A percentile compares a stretch with the other conserved stretches of the same genome.
Conservation (phyloP, 2,113 vertebrate genomes). For the Coryphaenoides rupestris region DNA sequence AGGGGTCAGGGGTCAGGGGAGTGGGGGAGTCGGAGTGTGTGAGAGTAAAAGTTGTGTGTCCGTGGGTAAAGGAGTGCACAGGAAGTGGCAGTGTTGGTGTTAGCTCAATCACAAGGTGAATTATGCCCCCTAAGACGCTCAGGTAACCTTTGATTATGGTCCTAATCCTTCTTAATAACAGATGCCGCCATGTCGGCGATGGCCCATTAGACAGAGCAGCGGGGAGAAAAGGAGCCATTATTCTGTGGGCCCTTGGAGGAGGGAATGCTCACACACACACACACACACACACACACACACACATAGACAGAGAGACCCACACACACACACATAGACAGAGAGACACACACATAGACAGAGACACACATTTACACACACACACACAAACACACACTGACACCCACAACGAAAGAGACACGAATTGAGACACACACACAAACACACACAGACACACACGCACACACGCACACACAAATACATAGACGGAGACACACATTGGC, state of each 20-base stretch:
- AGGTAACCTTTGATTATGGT: constrained; percentile 75
- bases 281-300: constrained; percentile 15
- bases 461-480: too few relatives aligned
- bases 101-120: constrained; percentile 73
- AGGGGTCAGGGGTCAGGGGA: constrained; percentile 11
- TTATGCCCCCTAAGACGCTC: constrained; percentile 67
- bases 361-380: constrained; percentile 56
- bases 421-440: too few relatives aligned
- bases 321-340: constrained; percentile 44
- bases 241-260: constrained; percentile 52
- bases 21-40: constrained; percentile 24
- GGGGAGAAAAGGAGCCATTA: constrained; percentile 55
- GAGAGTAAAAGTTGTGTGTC: constrained; percentile 62
- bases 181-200: constrained; percentile 59
- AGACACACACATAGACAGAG: constrained; percentile 44
- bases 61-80: constrained; percentile 39
- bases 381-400: background rate
- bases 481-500: too few relatives aligned
- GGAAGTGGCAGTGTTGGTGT: constrained; percentile 43
- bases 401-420: too few relatives aligned
- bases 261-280: constrained; percentile 44
- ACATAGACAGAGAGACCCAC: constrained; percentile 44
- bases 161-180: constrained; percentile 75
- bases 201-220: constrained; percentile 67
- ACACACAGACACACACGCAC: too few relatives aligned